A percentile compares a stretch with the other conserved stretches of the same genome.
Evolutionary conservation across 2,797 vertebrate genomes (phyloP).

Genomic region (Masticophis lateralis): DNA sequence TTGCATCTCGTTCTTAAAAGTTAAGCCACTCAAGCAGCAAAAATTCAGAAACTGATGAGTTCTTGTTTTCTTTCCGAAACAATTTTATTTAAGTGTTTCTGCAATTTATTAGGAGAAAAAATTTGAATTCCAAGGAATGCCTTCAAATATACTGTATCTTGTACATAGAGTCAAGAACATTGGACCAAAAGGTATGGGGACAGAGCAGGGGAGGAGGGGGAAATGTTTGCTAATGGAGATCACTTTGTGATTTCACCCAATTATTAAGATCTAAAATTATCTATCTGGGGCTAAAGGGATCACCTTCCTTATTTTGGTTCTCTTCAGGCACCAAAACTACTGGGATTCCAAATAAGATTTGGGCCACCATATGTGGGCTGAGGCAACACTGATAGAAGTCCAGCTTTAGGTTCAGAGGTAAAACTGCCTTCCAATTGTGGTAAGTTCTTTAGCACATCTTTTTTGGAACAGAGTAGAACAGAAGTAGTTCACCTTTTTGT

Average conservation of each 20-base stretch:
- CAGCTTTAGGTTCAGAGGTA: background rate
- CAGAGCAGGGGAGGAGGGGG: background rate
- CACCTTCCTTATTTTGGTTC: background rate
- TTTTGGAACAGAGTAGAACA: background rate
- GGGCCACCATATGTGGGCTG: background rate
- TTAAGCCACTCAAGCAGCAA: background rate
- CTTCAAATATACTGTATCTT: background rate
- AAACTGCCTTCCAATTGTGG: background rate
- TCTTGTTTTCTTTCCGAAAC: background rate
- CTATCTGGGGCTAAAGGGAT: background rate
- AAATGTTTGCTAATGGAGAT: background rate
- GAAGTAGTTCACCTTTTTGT: background rate
- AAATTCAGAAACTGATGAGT: background rate
- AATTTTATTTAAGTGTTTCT: background rate
- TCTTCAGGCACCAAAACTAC: background rate
- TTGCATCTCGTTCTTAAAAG: background rate
- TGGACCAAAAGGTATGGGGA: background rate
- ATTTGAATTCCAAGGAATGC: background rate
- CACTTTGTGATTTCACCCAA: background rate
- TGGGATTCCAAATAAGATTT: background rate
- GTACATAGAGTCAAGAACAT: background rate
- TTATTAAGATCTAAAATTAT: background rate
- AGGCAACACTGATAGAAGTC: background rate
- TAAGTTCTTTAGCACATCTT: background rate
- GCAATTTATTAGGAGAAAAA: background rate